Percentiles rank a stretch among this genome's conserved stretches.
Evolutionary conservation across 2,888 invertebrate genomes (phyloP).

Genomic region (Gibbula magus): DNA sequence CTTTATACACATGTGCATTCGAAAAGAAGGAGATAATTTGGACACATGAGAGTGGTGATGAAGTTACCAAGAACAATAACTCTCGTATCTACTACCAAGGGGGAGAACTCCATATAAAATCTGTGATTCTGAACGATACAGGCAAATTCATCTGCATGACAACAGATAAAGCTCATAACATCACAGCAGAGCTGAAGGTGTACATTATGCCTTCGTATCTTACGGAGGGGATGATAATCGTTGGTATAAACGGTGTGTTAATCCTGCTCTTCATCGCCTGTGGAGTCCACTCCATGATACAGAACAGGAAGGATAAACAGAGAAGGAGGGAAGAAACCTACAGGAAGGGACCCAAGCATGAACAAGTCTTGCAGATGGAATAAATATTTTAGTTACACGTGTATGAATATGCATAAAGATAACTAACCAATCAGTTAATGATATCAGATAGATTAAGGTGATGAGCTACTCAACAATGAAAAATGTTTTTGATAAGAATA

Average conservation of each 20-base stretch:
- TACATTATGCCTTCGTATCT: slow-evolving; percentile 59
- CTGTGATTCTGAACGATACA: slow-evolving; percentile 58
- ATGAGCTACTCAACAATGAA: no score
- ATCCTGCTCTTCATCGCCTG: slow-evolving; percentile 55
- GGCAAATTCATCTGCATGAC: slow-evolving; percentile 66
- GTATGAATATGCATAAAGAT: no score
- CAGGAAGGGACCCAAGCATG: background rate
- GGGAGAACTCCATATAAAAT: slow-evolving; percentile 61
- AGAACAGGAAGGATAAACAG: slow-evolving; percentile 30
- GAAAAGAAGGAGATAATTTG: slow-evolving; percentile 25
- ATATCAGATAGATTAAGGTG: no score
- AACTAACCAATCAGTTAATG: no score
- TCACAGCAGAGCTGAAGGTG: slow-evolving; percentile 43
- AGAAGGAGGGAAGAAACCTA: background rate
- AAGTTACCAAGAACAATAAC: slow-evolving; percentile 27
- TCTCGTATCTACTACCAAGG: slow-evolving; percentile 35
- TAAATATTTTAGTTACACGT: no score
- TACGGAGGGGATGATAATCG: slow-evolving; percentile 56
- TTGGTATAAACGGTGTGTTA: slow-evolving; percentile 55
- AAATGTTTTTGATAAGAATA: no score
- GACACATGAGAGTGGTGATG: slow-evolving; percentile 38
- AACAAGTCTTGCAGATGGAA: background rate
- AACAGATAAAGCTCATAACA: slow-evolving; percentile 49
- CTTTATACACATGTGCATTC: slow-evolving; percentile 29
- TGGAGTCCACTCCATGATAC: slow-evolving; percentile 40